A percentile compares a stretch with the other conserved stretches of the same genome.
These are phyloP conservation scores for Lutjanus campechanus DNA, from an alignment of 2,797 vertebrate species.

Conservation along the genomic window DNA sequence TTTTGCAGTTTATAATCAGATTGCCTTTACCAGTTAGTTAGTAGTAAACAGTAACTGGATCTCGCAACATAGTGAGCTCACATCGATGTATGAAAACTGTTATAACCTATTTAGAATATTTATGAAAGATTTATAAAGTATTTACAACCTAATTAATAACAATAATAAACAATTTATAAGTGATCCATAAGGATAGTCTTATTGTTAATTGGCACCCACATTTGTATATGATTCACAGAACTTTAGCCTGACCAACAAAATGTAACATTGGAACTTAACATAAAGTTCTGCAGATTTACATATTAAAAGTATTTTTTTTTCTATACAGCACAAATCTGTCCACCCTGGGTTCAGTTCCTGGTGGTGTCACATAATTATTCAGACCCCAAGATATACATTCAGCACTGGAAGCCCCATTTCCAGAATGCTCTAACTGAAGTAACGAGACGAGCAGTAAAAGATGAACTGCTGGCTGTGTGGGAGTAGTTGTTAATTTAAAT, in stretches of 20 bases:
- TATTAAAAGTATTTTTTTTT: background rate
- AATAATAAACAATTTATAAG: too few relatives aligned
- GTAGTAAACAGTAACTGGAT: too few relatives aligned
- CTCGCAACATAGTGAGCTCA: too few relatives aligned
- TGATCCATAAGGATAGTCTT: too few relatives aligned
- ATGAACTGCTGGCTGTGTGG: constrained; percentile 24
- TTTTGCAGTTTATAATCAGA: too few relatives aligned
- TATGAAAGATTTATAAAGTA: too few relatives aligned
- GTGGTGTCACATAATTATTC: background rate
- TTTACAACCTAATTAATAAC: too few relatives aligned
- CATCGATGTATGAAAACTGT: too few relatives aligned
- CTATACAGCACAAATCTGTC: background rate
- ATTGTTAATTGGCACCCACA: background rate
- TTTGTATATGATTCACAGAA: background rate
- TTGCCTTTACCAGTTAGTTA: too few relatives aligned
- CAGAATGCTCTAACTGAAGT: constrained; percentile 16
- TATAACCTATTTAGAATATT: too few relatives aligned
- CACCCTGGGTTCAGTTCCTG: background rate
- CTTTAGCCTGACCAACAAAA: background rate
- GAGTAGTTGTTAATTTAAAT: constrained; percentile 47
- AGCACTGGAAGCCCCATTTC: constrained; percentile 24
- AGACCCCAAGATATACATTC: background rate
- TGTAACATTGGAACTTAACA: too few relatives aligned
- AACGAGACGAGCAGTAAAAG: constrained; percentile 17
- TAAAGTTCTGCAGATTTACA: background rate